These are phyloP conservation scores for Plagiodera versicolora DNA, from an alignment of 2,888 invertebrate genomes.

Conservation along the genomic window DNA sequence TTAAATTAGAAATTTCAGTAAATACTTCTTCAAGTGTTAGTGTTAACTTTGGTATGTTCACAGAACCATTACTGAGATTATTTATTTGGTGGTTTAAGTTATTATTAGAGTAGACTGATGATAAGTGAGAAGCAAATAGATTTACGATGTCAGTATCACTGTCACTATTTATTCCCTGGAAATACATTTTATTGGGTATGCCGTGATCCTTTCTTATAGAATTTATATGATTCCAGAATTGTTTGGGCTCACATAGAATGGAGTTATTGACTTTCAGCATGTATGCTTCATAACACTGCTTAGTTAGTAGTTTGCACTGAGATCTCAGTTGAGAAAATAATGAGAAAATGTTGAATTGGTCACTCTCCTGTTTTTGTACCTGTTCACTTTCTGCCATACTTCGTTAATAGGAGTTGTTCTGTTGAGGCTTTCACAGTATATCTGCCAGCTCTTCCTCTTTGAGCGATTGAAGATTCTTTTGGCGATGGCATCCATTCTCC, in stretches of 20 bases:
- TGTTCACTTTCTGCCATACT: no score
- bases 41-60: neutral
- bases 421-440: no score
- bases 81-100: neutral
- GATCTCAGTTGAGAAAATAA: no score
- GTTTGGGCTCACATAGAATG: conserved; percentile 2
- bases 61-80: neutral
- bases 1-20: conserved; percentile 5
- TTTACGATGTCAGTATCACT: neutral
- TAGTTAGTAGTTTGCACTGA: neutral
- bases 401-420: no score
- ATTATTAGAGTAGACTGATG: neutral
- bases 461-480: no score
- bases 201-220: conserved; percentile 1
- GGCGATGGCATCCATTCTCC: no score
- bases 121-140: neutral
- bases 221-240: neutral
- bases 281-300: conserved; percentile 3
- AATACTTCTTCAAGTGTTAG: neutral
- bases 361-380: no score
- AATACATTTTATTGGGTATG: neutral
- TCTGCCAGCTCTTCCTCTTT: no score
- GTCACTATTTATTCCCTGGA: neutral
- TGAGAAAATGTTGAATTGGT: no score
- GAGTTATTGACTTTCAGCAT: neutral